Evolutionary conservation across 2,113 vertebrate species (phyloP).

Genomic region (Peromyscus leucopus): DNA sequence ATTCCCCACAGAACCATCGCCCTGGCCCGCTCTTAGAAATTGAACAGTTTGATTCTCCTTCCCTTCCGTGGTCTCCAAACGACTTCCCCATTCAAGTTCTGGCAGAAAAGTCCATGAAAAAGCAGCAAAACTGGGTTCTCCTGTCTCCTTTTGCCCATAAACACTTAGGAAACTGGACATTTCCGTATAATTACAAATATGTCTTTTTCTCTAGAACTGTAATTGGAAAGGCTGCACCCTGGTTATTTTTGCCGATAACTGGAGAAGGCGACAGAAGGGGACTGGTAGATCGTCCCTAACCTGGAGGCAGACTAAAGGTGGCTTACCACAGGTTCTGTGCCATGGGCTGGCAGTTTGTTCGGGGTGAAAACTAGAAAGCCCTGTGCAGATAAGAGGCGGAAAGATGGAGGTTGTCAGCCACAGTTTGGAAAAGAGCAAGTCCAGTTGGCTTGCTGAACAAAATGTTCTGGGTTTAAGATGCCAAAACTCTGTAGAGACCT

Average conservation of each 20-base stretch:
- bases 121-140: background rate
- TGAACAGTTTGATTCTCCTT: background rate
- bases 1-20: background rate
- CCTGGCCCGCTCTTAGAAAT: too few relatives aligned
- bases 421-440: slow-evolving; percentile 54
- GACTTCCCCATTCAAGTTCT: background rate
- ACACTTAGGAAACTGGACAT: background rate
- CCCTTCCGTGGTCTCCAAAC: background rate
- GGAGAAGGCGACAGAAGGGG: background rate
- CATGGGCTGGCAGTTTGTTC: background rate
- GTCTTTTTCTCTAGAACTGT: slow-evolving; percentile 31
- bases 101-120: background rate
- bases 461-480: slow-evolving; percentile 6
- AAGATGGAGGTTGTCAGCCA: slow-evolving; percentile 56
- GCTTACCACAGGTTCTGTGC: background rate
- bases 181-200: slow-evolving; percentile 1
- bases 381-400: slow-evolving; percentile 36
- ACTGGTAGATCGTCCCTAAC: background rate
- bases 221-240: background rate
- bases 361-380: slow-evolving; percentile 46
- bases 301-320: slow-evolving; percentile 13
- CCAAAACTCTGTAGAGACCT: slow-evolving; percentile 32
- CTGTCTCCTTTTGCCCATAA: slow-evolving; percentile 16
- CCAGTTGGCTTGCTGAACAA: background rate
- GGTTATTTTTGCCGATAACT: background rate